Evolutionary conservation across 2,888 invertebrate species (phyloP).

Genomic region (Brenthis hecate): DNA sequence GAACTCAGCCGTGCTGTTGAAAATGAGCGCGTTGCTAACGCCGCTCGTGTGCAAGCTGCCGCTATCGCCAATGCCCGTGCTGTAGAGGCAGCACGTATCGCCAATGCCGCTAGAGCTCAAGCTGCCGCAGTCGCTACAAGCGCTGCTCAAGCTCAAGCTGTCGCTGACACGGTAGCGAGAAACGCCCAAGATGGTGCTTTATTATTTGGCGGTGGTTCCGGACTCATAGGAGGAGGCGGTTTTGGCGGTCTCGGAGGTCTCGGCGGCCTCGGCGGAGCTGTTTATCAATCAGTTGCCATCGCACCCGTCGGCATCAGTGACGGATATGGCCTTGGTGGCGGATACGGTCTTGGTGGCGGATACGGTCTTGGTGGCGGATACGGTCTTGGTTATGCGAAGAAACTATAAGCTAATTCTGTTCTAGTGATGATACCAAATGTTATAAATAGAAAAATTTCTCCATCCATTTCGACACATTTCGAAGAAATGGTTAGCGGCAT

Average conservation of each 20-base stretch:
- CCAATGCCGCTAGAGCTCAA: conserved; percentile 63
- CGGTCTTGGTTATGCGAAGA: conserved; percentile 27
- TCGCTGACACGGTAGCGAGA: conserved; percentile 65
- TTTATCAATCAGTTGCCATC: conserved; percentile 25
- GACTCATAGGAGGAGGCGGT: conserved; percentile 43
- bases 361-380: conserved; percentile 35
- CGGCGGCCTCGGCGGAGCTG: conserved; percentile 30
- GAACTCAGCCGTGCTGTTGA: conserved; percentile 63
- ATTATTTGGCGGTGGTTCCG: conserved; percentile 55
- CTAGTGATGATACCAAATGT: conserved; percentile 33
- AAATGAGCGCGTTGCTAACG: conserved; percentile 67
- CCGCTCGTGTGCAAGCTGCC: conserved; percentile 71
- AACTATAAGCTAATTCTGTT: conserved; percentile 16
- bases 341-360: conserved; percentile 39
- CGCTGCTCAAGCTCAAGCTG: conserved; percentile 67
- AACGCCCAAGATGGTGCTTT: conserved; percentile 65
- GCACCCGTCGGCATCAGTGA: conserved; percentile 43
- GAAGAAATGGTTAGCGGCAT: conserved; percentile 73
- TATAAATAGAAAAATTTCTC: conserved; percentile 58
- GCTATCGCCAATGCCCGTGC: conserved; percentile 73
- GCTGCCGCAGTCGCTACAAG: conserved; percentile 62
- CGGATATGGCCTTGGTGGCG: conserved; percentile 42
- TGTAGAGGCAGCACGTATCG: conserved; percentile 72
- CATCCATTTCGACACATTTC: conserved; percentile 64
- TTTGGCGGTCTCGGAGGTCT: conserved; percentile 39